These are phyloP conservation scores for Drosophila nigrodunni DNA, from an alignment of 1,140 invertebrate species.

Conservation along the genomic window DNA sequence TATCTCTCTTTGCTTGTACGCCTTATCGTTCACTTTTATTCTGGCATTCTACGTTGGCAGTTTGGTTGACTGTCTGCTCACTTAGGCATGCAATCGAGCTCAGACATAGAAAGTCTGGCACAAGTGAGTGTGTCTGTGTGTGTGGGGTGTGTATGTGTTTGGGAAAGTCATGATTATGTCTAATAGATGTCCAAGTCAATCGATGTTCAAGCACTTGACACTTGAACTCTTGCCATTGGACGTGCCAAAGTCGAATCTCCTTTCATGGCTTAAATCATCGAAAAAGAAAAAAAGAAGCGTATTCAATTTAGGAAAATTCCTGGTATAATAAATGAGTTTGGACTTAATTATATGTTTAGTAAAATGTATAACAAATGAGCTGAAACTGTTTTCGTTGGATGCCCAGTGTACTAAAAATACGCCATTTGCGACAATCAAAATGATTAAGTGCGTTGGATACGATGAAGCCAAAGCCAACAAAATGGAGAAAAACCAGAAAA, in stretches of 20 bases:
- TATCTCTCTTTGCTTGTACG: constrained; percentile 29
- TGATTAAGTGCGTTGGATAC: constrained; percentile 68
- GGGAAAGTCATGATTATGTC: constrained; percentile 78
- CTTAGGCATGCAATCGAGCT: constrained; percentile 60
- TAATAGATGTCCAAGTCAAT: constrained; percentile 84
- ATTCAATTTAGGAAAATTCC: constrained; percentile 19
- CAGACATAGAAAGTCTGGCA: constrained; percentile 9
- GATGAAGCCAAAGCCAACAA: constrained; percentile 12
- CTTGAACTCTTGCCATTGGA: constrained; percentile 49
- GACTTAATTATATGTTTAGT: constrained; percentile 73
- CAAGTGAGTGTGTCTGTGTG: background rate
- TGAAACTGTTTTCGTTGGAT: constrained; percentile 52
- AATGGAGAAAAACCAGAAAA: background rate
- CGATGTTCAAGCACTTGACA: constrained; percentile 79
- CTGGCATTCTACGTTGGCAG: constrained; percentile 46
- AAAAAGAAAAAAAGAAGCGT: background rate
- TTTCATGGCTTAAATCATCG: background rate
- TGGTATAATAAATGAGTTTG: constrained; percentile 60
- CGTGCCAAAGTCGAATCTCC: constrained; percentile 24
- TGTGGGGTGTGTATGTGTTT: background rate
- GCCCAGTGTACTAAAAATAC: constrained; percentile 58
- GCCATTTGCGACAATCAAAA: constrained; percentile 81
- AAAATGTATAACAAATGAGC: constrained; percentile 77
- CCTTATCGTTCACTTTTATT: constrained; percentile 6
- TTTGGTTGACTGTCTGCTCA: constrained; percentile 60